Evolutionary conservation across 2,888 invertebrate species (phyloP).

Genomic region (Cryptocephalus moraei): DNA sequence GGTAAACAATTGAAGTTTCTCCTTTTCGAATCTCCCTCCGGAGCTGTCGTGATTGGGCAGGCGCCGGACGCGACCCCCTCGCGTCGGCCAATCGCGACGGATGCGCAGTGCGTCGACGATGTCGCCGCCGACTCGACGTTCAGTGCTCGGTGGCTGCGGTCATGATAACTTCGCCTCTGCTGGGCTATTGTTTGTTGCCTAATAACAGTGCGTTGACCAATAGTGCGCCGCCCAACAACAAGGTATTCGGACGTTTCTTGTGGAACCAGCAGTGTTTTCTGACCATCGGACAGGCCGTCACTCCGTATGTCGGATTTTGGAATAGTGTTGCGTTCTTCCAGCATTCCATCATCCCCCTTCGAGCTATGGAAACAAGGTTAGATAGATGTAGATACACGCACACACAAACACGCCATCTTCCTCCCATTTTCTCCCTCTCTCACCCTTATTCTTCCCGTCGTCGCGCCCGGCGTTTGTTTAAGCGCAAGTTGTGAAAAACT

Average conservation of each 20-base stretch:
- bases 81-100: not conserved
- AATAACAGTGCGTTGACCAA: conserved; percentile 29
- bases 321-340: conserved; percentile 33
- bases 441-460: too few species aligned
- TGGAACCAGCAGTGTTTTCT: conserved; percentile 34
- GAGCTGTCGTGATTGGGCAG: not conserved
- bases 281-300: conserved; percentile 28
- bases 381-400: conserved; percentile 11
- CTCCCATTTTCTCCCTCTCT: too few species aligned
- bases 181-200: conserved; percentile 38
- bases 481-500: not conserved
- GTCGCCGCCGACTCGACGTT: conserved; percentile 27
- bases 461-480: too few species aligned
- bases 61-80: not conserved
- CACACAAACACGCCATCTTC: too few species aligned
- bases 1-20: not conserved
- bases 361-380: conserved; percentile 35
- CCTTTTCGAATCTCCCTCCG: not conserved
- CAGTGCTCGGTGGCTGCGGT: conserved; percentile 39
- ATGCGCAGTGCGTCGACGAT: not conserved
- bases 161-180: conserved; percentile 43
- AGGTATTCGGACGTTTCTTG: conserved; percentile 29
- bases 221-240: conserved; percentile 10
- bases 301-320: conserved; percentile 37
- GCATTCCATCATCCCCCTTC: conserved; percentile 25